Conservation (phyloP, 2,797 vertebrate species). For the Sternotherus odoratus region DNA sequence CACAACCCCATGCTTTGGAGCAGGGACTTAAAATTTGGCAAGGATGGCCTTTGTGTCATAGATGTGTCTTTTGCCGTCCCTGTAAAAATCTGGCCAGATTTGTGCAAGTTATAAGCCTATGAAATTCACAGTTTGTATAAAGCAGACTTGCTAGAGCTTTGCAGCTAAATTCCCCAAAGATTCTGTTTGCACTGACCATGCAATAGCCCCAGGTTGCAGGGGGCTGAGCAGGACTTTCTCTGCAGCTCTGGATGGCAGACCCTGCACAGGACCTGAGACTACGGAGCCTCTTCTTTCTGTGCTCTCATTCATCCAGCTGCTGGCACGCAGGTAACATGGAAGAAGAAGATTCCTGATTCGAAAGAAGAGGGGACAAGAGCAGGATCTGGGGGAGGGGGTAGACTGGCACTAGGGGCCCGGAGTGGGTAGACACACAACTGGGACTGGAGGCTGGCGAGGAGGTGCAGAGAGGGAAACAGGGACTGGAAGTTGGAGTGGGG, state of each 20-base stretch:
- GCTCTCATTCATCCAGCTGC: background rate
- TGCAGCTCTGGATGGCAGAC: background rate
- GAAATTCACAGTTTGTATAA: background rate
- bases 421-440: background rate
- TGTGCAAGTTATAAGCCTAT: background rate
- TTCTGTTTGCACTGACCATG: background rate
- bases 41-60: too few relatives aligned
- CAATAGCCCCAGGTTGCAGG: background rate
- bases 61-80: too few relatives aligned
- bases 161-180: background rate
- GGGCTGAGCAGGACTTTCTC: background rate
- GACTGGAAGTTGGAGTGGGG: background rate
- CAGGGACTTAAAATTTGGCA: too few relatives aligned
- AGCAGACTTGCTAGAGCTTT: background rate
- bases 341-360: background rate
- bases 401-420: background rate
- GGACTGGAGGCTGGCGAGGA: background rate
- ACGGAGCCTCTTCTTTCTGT: background rate
- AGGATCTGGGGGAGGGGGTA: background rate
- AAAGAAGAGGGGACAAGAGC: background rate
- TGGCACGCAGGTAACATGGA: background rate
- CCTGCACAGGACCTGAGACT: background rate
- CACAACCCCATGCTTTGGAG: background rate
- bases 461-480: background rate
- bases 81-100: too few relatives aligned